Evolutionary conservation across 2,888 invertebrate species (phyloP), one percentile per base, ranked within the genome.

Genomic region (Heliconius cydno): DNA sequence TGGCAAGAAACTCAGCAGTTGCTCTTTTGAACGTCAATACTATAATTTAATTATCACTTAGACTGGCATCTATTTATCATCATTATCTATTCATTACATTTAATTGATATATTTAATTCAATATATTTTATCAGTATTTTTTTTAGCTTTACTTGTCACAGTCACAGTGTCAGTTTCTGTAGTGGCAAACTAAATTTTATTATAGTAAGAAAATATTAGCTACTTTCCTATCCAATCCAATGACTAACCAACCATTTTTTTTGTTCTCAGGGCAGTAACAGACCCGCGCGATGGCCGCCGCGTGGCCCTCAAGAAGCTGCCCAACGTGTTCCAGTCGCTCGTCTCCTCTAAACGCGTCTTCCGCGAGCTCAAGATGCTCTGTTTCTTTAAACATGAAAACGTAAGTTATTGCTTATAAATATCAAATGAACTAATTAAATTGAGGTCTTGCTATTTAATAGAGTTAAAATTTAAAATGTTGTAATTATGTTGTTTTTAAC

Each of bases 301-400:
- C 90, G 99, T 99, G 88, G 99, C 99, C 86, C 97, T 99, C 88
- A 99, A 99, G 96, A 99, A 99, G 96, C 97, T 99, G 96, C 99
- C 99, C 86, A 99, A 99, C 96, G 99, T 99, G 94, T 99, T 99
- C 97, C 99, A 99, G 95, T 99, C 99, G 91, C 96, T 99, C 92
- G 98, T 99, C 89, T 99, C 99, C 89, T 99, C 99, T 92, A 99
- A 99, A 93, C 97, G 99, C 89, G 99, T 99, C 88, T 99, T 99
- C 96, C 97, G 99, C 86, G 99, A 99, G 95, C 97, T 99, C 90
- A 98, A 98, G 96, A 99, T 99, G 99, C 97, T 99, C 85, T 99
- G 99, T 95, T 99, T 99, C 96, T 99, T 99, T 96, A 99, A 99
- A 96, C 99, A 99, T 95, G 99, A 99, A 96, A 99, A 99, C 95